Conservation (phyloP, 2,113 vertebrate species). For the Plotosus lineatus region DNA sequence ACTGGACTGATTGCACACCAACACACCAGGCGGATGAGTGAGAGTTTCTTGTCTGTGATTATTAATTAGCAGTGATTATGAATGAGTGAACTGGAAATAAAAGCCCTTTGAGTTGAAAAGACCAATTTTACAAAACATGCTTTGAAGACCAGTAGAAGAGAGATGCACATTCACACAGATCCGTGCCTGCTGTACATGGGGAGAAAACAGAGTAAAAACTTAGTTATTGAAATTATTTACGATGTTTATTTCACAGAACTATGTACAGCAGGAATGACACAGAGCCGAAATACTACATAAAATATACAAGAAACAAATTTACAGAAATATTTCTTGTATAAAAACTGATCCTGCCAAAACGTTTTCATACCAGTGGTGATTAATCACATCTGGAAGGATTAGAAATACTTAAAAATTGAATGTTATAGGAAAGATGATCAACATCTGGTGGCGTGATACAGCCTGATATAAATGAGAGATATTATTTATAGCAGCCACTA, state of each 20-base stretch:
- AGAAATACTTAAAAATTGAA: background rate
- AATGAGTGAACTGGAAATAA: conserved; percentile 10
- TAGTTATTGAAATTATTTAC: background rate
- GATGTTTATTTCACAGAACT: background rate
- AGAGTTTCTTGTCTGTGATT: background rate
- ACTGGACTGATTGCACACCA: background rate
- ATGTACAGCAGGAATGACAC: background rate
- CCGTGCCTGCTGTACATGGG: background rate
- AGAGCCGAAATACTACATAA: background rate
- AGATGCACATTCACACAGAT: background rate
- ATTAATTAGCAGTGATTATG: conserved; percentile 3
- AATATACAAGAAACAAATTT: background rate
- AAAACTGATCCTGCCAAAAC: background rate
- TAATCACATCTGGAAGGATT: background rate
- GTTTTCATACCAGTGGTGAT: background rate
- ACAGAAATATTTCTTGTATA: background rate
- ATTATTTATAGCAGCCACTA: background rate
- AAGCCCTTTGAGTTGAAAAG: background rate
- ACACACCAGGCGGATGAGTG: background rate
- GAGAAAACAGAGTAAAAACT: background rate
- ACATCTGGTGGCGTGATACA: background rate
- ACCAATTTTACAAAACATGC: conserved; percentile 36
- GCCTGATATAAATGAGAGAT: background rate
- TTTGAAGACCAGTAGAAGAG: background rate
- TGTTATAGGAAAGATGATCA: background rate